Percentiles rank a stretch among this genome's conserved stretches.
Evolutionary conservation across 2,888 invertebrate species (phyloP).

Genomic region (Serripes groenlandicus): DNA sequence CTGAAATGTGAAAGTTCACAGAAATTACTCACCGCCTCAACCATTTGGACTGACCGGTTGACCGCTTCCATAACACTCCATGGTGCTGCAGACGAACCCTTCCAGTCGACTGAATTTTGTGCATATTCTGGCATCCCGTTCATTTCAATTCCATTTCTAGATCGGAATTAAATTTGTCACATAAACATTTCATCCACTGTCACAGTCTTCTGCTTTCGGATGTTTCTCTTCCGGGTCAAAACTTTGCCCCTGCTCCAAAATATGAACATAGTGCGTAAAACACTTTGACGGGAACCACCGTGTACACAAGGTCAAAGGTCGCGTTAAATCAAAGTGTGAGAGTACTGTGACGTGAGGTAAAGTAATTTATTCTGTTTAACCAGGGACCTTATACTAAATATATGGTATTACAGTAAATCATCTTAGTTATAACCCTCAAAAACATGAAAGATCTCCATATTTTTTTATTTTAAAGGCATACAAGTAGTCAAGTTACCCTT

Average conservation of each 20-base stretch:
- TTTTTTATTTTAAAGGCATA: too few species aligned
- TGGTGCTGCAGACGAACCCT: constrained; percentile 73
- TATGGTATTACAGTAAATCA: too few species aligned
- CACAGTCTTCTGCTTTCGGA: background rate
- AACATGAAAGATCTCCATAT: too few species aligned
- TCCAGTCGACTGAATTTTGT: constrained; percentile 73
- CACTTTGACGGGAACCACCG: background rate
- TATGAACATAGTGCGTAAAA: too few species aligned
- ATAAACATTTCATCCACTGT: constrained; percentile 54
- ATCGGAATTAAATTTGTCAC: constrained; percentile 43
- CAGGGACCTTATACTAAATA: too few species aligned
- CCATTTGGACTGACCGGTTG: constrained; percentile 80
- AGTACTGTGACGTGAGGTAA: background rate
- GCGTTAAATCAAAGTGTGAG: background rate
- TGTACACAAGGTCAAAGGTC: background rate
- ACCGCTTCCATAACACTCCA: constrained; percentile 75
- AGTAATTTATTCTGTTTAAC: background rate
- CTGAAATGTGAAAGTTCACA: background rate
- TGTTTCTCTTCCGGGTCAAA: constrained; percentile 34
- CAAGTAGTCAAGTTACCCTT: too few species aligned
- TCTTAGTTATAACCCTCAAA: too few species aligned
- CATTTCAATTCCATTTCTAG: constrained; percentile 75
- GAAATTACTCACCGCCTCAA: constrained; percentile 73
- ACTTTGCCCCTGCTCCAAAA: background rate
- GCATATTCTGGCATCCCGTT: constrained; percentile 77